Conservation (phyloP, 1,140 invertebrate species). For the Platyura marginata region DNA sequence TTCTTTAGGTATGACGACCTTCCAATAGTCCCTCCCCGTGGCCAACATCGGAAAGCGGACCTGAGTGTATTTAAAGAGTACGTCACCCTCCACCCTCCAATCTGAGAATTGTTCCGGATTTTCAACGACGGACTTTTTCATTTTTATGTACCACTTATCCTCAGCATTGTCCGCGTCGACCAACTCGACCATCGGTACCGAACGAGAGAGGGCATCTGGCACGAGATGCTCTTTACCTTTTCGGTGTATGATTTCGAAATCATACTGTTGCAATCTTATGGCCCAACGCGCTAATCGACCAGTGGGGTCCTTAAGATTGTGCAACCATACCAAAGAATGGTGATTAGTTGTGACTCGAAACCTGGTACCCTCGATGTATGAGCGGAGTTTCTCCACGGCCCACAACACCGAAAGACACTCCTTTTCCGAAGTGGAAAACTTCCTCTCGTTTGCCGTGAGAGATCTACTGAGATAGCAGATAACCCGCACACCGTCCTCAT, state of each 20-base stretch:
- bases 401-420: conserved; percentile 27
- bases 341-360: conserved; percentile 31
- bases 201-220: conserved; percentile 17
- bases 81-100: conserved; percentile 3
- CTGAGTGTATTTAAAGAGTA: not conserved
- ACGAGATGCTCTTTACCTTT: conserved; percentile 17
- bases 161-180: not conserved
- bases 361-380: conserved; percentile 22
- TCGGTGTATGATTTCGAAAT: conserved; percentile 22
- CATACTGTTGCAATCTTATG: conserved; percentile 21
- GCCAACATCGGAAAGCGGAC: not conserved
- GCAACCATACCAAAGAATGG: conserved; percentile 24
- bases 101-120: conserved; percentile 5
- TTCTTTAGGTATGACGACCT: not conserved
- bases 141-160: not conserved
- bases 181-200: not conserved
- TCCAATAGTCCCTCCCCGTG: not conserved
- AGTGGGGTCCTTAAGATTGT: conserved; percentile 19
- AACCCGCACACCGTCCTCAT: not conserved
- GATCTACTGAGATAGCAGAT: conserved; percentile 1
- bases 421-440: conserved; percentile 25
- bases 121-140: not conserved
- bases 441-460: conserved; percentile 6
- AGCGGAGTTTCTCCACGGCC: conserved; percentile 23
- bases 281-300: conserved; percentile 25